Evolutionary conservation across 35 echinoderm and acorn worm species (phyloP), one percentile per base, ranked within the genome.

Genomic region (Diadema setosum): DNA sequence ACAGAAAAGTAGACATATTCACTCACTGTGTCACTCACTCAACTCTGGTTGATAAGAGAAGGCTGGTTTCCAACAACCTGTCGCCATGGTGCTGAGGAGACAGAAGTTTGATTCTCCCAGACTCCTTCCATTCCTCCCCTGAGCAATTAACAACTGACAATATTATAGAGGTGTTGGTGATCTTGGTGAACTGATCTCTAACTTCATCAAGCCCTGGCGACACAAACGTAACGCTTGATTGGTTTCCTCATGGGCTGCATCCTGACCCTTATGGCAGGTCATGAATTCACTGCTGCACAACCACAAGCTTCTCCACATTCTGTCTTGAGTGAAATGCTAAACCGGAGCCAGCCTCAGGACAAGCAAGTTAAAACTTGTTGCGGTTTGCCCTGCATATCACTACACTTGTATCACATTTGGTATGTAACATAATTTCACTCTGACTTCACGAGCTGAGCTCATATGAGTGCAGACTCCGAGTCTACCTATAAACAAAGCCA

Each of bases 61-160:
- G 2, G 0, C 4, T 20, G 58, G 4, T 20, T 63, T 7, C 6
- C 23, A 63, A 5, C 16, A n/a, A 9, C 31, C 31, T 24, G 6
- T 63, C 21, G 5, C 23, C 23, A 30, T 63, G 58, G 23, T n/a
- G 4, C 23, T 63, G 49, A 21, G 49, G 21, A 55, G 14, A 16
- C 21, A 16, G 57, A 67, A 4, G 37, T 34, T 12, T 33, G 12
- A 34, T 15, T 34, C 25, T 67, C 63, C 63, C 12, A 67, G 30
- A 34, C 63, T 67, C 63, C 18, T 32, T 55, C 37, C 63, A 31
- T 67, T 32, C 18, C 17, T 32, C 63, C 63, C 29, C 18, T 26
- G 63, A 67, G 63, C 63, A 67, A 67, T 67, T 67, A 67, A 26
- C 27, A 67, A 67, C 63, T 67, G 63, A 67, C 63, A 67, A 67